A percentile compares a stretch with the other conserved stretches of the same genome.
These are phyloP conservation scores for Morus bassanus DNA, from an alignment of 2,797 vertebrate species.

Conservation along the genomic window DNA sequence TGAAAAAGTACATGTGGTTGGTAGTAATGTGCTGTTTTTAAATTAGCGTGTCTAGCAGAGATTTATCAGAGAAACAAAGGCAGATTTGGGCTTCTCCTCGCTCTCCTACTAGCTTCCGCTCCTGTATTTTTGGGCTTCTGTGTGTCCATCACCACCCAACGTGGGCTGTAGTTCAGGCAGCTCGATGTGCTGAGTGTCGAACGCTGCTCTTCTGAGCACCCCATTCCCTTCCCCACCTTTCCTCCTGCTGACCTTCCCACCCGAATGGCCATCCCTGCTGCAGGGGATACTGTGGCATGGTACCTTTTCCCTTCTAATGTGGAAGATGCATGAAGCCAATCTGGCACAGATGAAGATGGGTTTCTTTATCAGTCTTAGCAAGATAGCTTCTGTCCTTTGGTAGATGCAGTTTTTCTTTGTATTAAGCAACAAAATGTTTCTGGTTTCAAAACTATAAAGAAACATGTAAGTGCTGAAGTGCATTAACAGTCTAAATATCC, in stretches of 20 bases:
- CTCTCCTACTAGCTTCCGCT: rapidly evolving
- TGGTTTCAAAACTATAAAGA: not conserved
- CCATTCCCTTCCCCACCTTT: not conserved
- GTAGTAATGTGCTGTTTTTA: not conserved
- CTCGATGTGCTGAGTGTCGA: rapidly evolving
- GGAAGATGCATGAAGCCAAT: not conserved
- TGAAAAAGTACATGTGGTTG: not conserved
- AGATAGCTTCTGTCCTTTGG: not conserved
- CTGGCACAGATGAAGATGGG: not conserved
- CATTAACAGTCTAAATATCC: not conserved
- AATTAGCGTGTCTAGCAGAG: not conserved
- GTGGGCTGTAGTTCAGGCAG: not conserved
- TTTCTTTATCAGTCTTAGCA: not conserved
- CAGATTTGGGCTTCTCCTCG: not conserved
- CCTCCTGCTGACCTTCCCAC: too few species aligned
- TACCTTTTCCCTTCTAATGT: not conserved
- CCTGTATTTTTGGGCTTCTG: not conserved
- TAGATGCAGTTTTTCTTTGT: not conserved
- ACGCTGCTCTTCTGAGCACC: not conserved
- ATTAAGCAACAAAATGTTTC: not conserved
- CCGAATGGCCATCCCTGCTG: rapidly evolving
- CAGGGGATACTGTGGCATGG: rapidly evolving
- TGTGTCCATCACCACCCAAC: rapidly evolving
- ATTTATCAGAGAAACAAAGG: not conserved
- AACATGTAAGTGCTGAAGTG: not conserved